Evolutionary conservation across 2,888 invertebrate species (phyloP), one percentile per base, ranked within the genome.

Genomic region (Escarpia spicata): DNA sequence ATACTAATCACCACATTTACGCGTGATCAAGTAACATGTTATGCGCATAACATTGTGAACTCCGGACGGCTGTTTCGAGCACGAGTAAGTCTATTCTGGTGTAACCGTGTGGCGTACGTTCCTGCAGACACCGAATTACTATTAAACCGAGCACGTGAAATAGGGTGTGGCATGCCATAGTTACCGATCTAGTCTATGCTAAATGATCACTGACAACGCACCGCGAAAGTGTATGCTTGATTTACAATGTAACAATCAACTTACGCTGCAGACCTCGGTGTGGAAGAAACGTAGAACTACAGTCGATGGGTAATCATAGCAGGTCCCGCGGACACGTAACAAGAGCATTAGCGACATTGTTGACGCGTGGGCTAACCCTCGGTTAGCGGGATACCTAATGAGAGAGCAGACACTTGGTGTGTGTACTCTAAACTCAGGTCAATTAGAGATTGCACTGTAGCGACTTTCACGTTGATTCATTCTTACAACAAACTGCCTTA

Each of bases 401-500:
- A n/a, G n/a, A n/a, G 75, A 26, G 26, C 75, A 75, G n/a, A n/a
- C 75, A n/a, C 75, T 19, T 4, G 3, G n/a, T 75, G 75, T 75
- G 19, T n/a, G n/a, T 75, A 75, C 75, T 75, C n/a, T n/a, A 75
- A 75, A 75, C 75, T 75, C 75, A 75, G 75, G 75, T 75, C n/a
- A 75, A 19, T 75, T 75, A 75, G 75, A 75, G 19, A 75, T n/a
- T 75, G 75, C 75, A 75, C 75, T 26, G 75, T 75, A 19, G 75
- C 26, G 75, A 75, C 75, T 75, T 75, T 75, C 75, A 75, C 75
- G 75, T 75, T 26, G 75, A 75, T 75, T 75, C 75, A 75, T 75
- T 75, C 75, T 75, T 75, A n/a, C 75, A 26, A 75, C 75, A 75
- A 75, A 26, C 75, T 75, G 75, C 75, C 75, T 75, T 75, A 75